phyloP scores from a whole-genome alignment of 2,888 invertebrate genomes.

The Drosophila birchii region DNA sequence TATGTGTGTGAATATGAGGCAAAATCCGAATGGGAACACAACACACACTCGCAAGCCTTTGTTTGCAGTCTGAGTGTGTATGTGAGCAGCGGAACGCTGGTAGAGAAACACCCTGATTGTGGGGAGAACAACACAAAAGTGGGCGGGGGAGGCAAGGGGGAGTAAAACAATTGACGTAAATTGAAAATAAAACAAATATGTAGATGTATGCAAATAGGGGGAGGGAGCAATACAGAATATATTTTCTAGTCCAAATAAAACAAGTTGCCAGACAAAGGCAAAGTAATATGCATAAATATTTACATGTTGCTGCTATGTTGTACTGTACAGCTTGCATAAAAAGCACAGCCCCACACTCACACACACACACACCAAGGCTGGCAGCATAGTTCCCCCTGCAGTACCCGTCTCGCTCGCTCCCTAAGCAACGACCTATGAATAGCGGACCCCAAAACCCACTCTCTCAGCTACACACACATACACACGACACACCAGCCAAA shows the following conservation, averaged over 20 bases:
- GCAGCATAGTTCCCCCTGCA: slow-evolving; percentile 49
- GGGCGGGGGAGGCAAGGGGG: neutral
- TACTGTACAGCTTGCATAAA: slow-evolving; percentile 51
- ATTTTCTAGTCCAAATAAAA: slow-evolving; percentile 13
- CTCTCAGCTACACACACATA: slow-evolving; percentile 24
- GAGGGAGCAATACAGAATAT: slow-evolving; percentile 8
- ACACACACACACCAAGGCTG: slow-evolving; percentile 13
- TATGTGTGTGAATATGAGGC: slow-evolving; percentile 58
- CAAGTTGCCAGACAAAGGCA: slow-evolving; percentile 32
- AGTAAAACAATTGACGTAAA: slow-evolving; percentile 45
- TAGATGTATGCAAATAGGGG: slow-evolving; percentile 10
- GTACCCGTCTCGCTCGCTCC: slow-evolving; percentile 31
- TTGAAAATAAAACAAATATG: slow-evolving; percentile 32
- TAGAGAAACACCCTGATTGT: slow-evolving; percentile 35
- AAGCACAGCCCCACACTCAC: slow-evolving; percentile 37
- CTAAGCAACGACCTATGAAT: slow-evolving; percentile 50
- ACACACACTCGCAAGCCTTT: slow-evolving; percentile 63
- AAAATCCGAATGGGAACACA: slow-evolving; percentile 72
- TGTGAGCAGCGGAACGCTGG: slow-evolving; percentile 34
- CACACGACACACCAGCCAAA: slow-evolving; percentile 42
- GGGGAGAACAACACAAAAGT: slow-evolving; percentile 34
- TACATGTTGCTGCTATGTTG: slow-evolving; percentile 20
- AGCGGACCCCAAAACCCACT: slow-evolving; percentile 52
- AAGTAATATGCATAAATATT: neutral
- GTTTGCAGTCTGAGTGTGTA: slow-evolving; percentile 54